Base-by-base conservation (phyloP, 2,797 vertebrate species). In the Labeo calbasu region DNA sequence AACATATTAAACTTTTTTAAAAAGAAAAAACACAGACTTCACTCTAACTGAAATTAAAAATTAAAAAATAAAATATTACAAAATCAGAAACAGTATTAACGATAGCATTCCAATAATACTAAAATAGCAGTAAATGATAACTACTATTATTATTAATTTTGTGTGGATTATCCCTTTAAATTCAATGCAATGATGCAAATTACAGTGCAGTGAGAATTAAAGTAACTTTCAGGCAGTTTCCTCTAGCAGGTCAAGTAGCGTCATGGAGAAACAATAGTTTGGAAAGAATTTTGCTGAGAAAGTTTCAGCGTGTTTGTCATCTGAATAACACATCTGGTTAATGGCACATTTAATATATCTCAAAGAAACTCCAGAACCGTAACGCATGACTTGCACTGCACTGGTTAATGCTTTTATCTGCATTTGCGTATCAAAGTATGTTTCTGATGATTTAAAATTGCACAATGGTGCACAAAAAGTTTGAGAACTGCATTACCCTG, bases 401-500 rank as follows among this genome's bases (percentile, higher is more conserved):
- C 8, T 46, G 43, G 43, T 46, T 46, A 46, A 46, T 46, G 43
- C 43, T 46, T 46, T 10, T 10, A 46, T 46, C 43, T 46, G 43
- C 43, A 23, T 59, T 23, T 11, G 4, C 10, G 57, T n/a, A 23
- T 23, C n/a, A 59, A 59, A 59, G 50, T 21, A 69, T 48, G 32
- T 17, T 83, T 69, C 17, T 43, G 73, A 53, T 23, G 13, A 10
- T 28, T 17, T 11, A 55, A 69, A 69, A 76, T n/a, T 76, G 50
- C 2, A 68, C 72, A 51, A 69, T 12, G 32, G 2, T 57, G 72
- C 23, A 59, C 32, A 23, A 83, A 69, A 83, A 83, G 61, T 77
- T 83, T 76, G 11, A 19, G 43, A 53, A 63, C 32, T 25, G 73
- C 71, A 77, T 81, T 84, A 76, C 46, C 61, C 28, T 19, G n/a